These are phyloP conservation scores for Homarus americanus DNA, from an alignment of 1,140 invertebrate species.

Conservation along the genomic window DNA sequence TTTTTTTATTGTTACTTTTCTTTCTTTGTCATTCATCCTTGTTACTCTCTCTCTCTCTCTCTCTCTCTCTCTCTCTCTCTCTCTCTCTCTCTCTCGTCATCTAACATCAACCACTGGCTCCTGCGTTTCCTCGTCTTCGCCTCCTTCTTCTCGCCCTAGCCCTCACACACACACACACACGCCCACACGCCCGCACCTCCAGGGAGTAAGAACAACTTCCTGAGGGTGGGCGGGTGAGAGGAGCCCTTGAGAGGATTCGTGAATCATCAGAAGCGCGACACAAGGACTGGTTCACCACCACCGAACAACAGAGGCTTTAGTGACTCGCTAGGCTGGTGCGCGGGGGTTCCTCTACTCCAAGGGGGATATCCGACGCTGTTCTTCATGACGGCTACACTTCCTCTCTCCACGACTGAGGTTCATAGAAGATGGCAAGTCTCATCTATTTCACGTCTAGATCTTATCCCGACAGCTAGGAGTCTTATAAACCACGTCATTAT, in stretches of 20 bases:
- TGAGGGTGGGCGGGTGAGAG: conserved; percentile 44
- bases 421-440: too few relatives aligned
- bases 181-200: conserved; percentile 45
- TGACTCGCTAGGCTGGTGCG: conserved; percentile 8
- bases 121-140: background rate
- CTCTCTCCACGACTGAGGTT: background rate
- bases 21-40: background rate
- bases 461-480: too few relatives aligned
- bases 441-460: too few relatives aligned
- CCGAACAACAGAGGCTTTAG: conserved; percentile 51
- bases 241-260: conserved; percentile 27
- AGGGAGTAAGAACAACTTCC: conserved; percentile 61
- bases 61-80: background rate
- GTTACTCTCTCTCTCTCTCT: background rate
- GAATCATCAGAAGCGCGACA: conserved; percentile 44
- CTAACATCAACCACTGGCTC: background rate
- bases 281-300: conserved; percentile 39
- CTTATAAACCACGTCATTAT: too few relatives aligned
- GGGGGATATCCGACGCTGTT: too few relatives aligned
- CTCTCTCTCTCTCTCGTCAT: background rate
- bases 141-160: background rate
- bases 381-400: too few relatives aligned
- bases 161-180: background rate
- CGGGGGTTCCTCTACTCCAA: background rate
- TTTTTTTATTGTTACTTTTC: too few relatives aligned